Evolutionary conservation across 2,888 invertebrate genomes (phyloP).

Genomic region (Cryptophagus acutangulus): DNA sequence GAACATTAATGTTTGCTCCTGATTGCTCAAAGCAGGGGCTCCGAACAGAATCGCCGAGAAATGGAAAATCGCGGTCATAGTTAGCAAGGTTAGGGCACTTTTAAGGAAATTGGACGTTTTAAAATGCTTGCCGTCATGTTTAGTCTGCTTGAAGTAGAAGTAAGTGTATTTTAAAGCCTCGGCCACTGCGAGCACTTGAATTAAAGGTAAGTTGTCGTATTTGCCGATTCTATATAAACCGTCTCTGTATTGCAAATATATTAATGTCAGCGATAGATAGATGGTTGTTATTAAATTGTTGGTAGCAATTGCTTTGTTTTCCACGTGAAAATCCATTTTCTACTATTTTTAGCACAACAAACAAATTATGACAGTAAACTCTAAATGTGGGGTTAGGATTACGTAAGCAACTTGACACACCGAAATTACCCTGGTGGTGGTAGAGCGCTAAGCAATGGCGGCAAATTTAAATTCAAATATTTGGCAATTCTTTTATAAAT

Average conservation of each 20-base stretch:
- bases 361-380: too few species aligned
- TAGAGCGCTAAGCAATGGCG: too few species aligned
- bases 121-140: slow-evolving; percentile 27
- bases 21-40: slow-evolving; percentile 59
- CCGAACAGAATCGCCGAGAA: slow-evolving; percentile 62
- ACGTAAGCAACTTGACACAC: too few species aligned
- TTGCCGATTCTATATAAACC: slow-evolving; percentile 59
- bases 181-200: slow-evolving; percentile 45
- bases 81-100: slow-evolving; percentile 48
- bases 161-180: slow-evolving; percentile 53
- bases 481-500: too few species aligned
- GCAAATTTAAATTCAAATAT: too few species aligned
- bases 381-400: too few species aligned
- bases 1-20: slow-evolving; percentile 65
- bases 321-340: too few species aligned
- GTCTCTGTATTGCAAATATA: slow-evolving; percentile 54
- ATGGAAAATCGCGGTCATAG: slow-evolving; percentile 54
- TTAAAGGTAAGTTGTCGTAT: slow-evolving; percentile 46
- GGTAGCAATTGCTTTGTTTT: slow-evolving; percentile 22
- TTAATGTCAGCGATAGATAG: slow-evolving; percentile 57
- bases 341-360: too few species aligned
- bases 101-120: slow-evolving; percentile 43
- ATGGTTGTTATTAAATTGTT: slow-evolving; percentile 53
- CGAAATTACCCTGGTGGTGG: too few species aligned
- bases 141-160: slow-evolving; percentile 28